phyloP scores from a whole-genome alignment of 2,113 vertebrate species.

The Cinclus cinclus region DNA sequence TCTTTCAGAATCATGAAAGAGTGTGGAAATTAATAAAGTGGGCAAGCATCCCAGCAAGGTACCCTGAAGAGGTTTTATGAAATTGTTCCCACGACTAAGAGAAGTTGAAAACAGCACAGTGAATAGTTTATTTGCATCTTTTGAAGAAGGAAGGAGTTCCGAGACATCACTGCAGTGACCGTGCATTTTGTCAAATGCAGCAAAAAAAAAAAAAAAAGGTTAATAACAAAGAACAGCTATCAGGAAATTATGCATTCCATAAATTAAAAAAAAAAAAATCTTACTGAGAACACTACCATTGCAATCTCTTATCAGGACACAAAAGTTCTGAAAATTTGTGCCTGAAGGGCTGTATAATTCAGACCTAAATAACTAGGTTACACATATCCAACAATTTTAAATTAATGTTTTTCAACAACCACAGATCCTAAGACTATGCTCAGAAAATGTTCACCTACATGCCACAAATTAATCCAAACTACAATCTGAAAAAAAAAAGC shows the following conservation, averaged over 20 bases:
- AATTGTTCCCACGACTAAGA: neutral
- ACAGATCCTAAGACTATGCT: neutral
- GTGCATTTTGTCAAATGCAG: neutral
- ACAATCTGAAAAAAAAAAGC: neutral
- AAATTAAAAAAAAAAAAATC: neutral
- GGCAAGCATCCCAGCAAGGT: neutral
- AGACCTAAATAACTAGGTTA: neutral
- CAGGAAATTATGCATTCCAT: neutral
- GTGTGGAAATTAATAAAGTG: neutral
- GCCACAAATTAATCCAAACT: neutral
- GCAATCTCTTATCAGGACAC: neutral
- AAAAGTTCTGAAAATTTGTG: neutral
- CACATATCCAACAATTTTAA: neutral
- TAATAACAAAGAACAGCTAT: neutral
- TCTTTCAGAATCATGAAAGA: neutral
- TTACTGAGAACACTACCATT: neutral
- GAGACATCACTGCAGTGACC: neutral
- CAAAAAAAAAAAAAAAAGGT: neutral
- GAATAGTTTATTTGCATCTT: neutral
- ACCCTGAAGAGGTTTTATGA: neutral
- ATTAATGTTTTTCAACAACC: neutral
- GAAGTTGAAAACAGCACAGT: neutral
- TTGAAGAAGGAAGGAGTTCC: neutral
- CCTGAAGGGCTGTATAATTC: neutral
- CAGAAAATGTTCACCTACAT: neutral